Percentiles rank a stretch among this genome's conserved stretches.
Evolutionary conservation across 1,140 invertebrate species (phyloP).

Genomic region (Oreohelix idahoensis): DNA sequence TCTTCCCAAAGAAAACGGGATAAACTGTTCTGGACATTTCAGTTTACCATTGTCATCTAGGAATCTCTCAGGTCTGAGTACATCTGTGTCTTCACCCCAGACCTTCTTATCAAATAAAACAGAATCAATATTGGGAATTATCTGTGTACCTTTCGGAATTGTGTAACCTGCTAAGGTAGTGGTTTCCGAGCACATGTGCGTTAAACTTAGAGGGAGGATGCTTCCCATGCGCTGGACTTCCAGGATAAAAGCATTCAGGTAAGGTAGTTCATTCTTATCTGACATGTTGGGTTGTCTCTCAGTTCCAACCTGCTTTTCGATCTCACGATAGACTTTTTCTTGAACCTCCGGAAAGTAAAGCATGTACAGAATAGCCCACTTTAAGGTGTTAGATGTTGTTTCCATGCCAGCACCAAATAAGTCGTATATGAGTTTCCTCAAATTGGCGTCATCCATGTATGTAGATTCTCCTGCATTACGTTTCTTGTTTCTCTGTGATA

Average conservation of each 20-base stretch:
- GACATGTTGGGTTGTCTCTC: slow-evolving; percentile 22
- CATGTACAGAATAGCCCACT: slow-evolving; percentile 91
- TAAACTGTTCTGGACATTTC: slow-evolving; percentile 33
- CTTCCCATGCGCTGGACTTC: slow-evolving; percentile 44
- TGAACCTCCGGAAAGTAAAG: slow-evolving; percentile 80
- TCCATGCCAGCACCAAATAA: slow-evolving; percentile 91
- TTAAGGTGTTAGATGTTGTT: slow-evolving; percentile 86
- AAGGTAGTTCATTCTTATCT: slow-evolving; percentile 44
- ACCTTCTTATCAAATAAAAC: no score
- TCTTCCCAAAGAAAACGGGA: no score
- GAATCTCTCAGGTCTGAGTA: slow-evolving; percentile 80
- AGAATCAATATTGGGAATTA: background rate
- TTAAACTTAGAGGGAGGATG: slow-evolving; percentile 53
- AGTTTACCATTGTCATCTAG: slow-evolving; percentile 55
- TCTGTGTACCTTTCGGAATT: slow-evolving; percentile 56
- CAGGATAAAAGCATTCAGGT: slow-evolving; percentile 47
- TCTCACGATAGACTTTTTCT: slow-evolving; percentile 75
- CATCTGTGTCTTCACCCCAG: slow-evolving; percentile 81
- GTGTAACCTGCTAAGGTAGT: slow-evolving; percentile 58
- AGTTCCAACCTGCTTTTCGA: slow-evolving; percentile 12
- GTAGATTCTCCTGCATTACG: no score
- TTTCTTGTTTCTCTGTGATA: no score
- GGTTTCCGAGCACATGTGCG: slow-evolving; percentile 34
- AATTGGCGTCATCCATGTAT: slow-evolving; percentile 12
- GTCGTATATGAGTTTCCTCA: slow-evolving; percentile 74